Base-by-base conservation (phyloP, 2,888 invertebrate species). In the Galerucella calmariensis region DNA sequence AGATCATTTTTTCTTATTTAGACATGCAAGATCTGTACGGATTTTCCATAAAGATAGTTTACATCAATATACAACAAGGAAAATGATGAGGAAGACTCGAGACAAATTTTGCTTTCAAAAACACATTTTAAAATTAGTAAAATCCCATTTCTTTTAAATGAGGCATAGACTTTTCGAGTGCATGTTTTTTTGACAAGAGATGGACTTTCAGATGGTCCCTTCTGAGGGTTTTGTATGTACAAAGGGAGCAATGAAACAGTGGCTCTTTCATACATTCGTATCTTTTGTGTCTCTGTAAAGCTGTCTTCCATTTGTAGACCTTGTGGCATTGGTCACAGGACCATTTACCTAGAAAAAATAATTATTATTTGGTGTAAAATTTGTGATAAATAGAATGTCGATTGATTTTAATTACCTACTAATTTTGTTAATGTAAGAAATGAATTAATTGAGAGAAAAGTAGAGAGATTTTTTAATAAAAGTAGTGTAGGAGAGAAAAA, bases 231-330 rank as follows among this genome's bases (percentile, higher is more conserved):
- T 61, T 78, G 35, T 79, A 79, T 8, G 58, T 12, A 61, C 80
- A 80, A 24, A 69, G 65, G 0, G 58, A 66, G 63, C 81, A 81
- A 2, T 67, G 63, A 73, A 81, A 81, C 14, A 71, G 56, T 5
- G 81, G 79, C 58, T 81, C 80, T 73, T 78, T 81, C 63, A 76
- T 77, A 71, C 81, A 82, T 65, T 80, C 80, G 73, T 79, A 82
- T 61, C 62, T 66, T 24, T 69, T 14, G 65, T 79, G 78, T 44
- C 75, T 68, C 24, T 56, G 59, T 24, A 80, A 70, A 11, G 77
- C 75, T 4, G 76, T 72, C 56, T 65, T 72, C 56, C 74, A 67
- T 58, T 61, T 73, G 69, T 79, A 80, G 10, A 27, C 46, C 46
- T 72, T 77, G 11, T 27, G 58, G 48, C 80, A 80, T 6, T 56